Conservation (phyloP, 1,140 invertebrate genomes). For the Zaprionus kolodkinae region DNA sequence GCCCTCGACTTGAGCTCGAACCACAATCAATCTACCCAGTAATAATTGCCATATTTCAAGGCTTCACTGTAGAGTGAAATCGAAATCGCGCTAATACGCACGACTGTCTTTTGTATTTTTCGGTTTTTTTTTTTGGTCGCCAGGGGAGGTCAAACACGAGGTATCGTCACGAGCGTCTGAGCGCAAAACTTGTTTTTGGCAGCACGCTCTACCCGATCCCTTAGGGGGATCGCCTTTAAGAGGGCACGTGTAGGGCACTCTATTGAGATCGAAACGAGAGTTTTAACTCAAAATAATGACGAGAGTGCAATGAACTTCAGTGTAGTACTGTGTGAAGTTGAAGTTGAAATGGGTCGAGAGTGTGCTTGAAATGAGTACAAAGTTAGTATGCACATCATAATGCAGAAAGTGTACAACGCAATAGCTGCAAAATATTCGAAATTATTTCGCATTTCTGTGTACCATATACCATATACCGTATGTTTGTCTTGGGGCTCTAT, state of each 20-base stretch:
- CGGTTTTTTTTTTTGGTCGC: neutral
- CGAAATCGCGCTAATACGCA: neutral
- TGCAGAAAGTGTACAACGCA: neutral
- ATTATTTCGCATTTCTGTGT: neutral
- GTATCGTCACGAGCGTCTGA: constrained; percentile 21
- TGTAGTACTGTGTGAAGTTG: neutral
- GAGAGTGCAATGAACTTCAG: constrained; percentile 60
- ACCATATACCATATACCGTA: neutral
- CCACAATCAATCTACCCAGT: constrained; percentile 20
- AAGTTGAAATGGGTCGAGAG: constrained; percentile 13
- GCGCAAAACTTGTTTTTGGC: constrained; percentile 32
- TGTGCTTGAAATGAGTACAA: neutral
- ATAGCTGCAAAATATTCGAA: neutral
- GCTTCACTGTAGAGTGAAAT: constrained; percentile 38
- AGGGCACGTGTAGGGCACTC: constrained; percentile 13
- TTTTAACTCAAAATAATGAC: constrained; percentile 11
- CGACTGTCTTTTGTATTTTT: constrained; percentile 6
- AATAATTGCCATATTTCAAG: constrained; percentile 59
- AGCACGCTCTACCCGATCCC: neutral
- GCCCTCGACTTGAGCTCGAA: constrained; percentile 49
- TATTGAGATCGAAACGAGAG: constrained; percentile 16
- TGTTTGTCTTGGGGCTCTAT: neutral
- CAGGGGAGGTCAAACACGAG: constrained; percentile 40
- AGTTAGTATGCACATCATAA: neutral
- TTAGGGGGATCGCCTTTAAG: constrained; percentile 27